Percentiles rank a stretch among this genome's conserved stretches.
Evolutionary conservation across 2,888 invertebrate species (phyloP).

Genomic region (Scaptomyza cyrtandrae): DNA sequence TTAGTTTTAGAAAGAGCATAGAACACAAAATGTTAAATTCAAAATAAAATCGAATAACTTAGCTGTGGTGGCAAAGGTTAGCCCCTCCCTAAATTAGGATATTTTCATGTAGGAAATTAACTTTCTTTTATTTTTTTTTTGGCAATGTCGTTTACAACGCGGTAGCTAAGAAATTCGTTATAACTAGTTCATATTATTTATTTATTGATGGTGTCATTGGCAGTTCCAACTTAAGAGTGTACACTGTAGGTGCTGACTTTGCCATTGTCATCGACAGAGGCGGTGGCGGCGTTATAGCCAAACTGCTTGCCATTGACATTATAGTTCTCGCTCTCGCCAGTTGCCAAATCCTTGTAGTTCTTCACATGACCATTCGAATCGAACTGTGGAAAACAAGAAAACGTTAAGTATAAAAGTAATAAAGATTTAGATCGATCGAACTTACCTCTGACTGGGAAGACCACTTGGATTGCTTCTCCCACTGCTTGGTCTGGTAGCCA

Average conservation of each 20-base stretch:
- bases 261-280: constrained; percentile 88
- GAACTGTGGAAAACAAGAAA: constrained; percentile 60
- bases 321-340: constrained; percentile 83
- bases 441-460: constrained; percentile 83
- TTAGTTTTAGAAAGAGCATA: too few relatives aligned
- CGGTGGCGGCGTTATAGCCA: constrained; percentile 86
- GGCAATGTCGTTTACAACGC: background rate
- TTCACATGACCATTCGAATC: constrained; percentile 82
- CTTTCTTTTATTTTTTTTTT: constrained; percentile 28
- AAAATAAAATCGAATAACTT: background rate
- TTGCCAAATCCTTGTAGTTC: constrained; percentile 83
- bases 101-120: background rate
- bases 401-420: too few relatives aligned
- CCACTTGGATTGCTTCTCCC: constrained; percentile 85
- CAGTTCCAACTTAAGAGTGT: constrained; percentile 74
- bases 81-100: background rate
- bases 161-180: constrained; percentile 17
- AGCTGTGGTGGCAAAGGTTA: too few relatives aligned
- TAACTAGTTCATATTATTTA: constrained; percentile 2
- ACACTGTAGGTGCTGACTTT: constrained; percentile 87
- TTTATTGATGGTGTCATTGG: background rate
- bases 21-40: background rate
- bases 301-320: constrained; percentile 86
- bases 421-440: too few relatives aligned
- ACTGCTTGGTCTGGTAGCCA: constrained; percentile 81